Evolutionary conservation across 2,113 vertebrate species (phyloP).

Genomic region (Trachemys scripta): DNA sequence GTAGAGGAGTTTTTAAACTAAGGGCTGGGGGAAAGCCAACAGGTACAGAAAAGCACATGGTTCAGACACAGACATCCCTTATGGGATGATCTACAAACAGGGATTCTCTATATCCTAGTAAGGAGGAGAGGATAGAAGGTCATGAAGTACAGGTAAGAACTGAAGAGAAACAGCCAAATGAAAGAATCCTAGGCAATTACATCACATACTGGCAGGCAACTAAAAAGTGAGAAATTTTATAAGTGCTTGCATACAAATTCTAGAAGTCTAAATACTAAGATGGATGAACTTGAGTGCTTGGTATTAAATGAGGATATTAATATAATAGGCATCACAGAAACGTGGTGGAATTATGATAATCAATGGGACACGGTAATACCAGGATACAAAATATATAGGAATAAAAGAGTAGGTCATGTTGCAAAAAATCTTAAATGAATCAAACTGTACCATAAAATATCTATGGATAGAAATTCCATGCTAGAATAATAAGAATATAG

Average conservation of each 20-base stretch:
- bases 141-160: background rate
- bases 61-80: too few species aligned
- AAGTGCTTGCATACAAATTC: background rate
- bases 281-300: background rate
- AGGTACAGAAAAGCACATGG: too few species aligned
- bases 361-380: background rate
- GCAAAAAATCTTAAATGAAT: too few species aligned
- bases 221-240: background rate
- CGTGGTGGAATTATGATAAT: background rate
- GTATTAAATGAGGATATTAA: background rate
- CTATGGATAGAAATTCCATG: too few species aligned
- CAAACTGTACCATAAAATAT: too few species aligned
- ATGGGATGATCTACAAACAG: too few species aligned
- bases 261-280: background rate
- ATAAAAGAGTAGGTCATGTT: background rate
- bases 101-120: too few species aligned
- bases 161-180: background rate
- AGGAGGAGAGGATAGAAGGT: too few species aligned
- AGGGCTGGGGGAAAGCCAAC: background rate
- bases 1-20: background rate
- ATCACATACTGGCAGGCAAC: background rate
- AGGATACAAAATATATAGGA: background rate
- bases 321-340: background rate
- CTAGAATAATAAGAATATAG: too few species aligned
- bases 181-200: background rate